phyloP scores from a whole-genome alignment of 1,140 invertebrate species.

The Limonius californicus region DNA sequence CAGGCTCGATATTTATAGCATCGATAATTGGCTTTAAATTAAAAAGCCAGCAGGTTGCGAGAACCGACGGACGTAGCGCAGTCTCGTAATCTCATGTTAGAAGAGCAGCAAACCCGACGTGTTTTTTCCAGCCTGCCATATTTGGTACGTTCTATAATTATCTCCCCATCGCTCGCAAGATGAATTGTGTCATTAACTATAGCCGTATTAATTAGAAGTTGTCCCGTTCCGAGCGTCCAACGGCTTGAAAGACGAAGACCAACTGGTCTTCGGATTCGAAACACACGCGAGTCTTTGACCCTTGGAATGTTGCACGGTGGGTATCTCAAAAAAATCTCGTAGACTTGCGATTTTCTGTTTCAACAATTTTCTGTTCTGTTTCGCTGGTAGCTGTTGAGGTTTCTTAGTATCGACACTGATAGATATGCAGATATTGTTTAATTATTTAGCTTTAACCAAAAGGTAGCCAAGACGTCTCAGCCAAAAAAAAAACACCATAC shows the following conservation, averaged over 20 bases:
- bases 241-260: background rate
- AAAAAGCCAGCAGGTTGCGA: background rate
- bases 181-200: background rate
- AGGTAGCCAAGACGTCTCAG: no score
- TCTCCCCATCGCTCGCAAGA: background rate
- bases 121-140: slow-evolving; percentile 6
- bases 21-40: background rate
- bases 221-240: background rate
- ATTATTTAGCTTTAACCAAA: no score
- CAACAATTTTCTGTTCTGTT: no score
- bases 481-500: no score
- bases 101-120: no score
- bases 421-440: no score
- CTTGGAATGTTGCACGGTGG: slow-evolving; percentile 34
- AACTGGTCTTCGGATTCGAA: background rate
- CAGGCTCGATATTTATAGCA: slow-evolving; percentile 2
- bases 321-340: slow-evolving; percentile 15
- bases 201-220: background rate
- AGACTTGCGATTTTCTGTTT: background rate
- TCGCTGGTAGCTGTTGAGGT: no score
- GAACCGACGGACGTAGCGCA: no score
- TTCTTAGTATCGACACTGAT: no score
- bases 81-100: no score
- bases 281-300: slow-evolving; percentile 28
- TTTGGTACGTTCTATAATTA: slow-evolving; percentile 4